phyloP scores from a whole-genome alignment of 1,140 invertebrate genomes.

The Apis cerana region DNA sequence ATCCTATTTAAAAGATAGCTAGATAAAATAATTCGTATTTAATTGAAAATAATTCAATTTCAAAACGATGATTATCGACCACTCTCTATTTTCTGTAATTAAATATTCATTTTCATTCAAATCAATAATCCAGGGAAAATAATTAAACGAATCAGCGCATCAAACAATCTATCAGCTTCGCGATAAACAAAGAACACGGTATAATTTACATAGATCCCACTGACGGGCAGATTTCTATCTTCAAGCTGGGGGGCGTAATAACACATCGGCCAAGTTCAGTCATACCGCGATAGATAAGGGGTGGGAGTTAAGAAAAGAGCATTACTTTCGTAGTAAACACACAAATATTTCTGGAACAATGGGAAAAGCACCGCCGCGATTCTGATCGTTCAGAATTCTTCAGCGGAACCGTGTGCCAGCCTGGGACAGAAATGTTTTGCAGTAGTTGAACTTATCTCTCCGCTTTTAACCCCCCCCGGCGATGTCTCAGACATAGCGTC shows the following conservation, averaged over 20 bases:
- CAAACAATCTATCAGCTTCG: background rate
- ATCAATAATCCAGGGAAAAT: no score
- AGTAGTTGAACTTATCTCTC: constrained; percentile 36
- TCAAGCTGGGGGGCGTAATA: background rate
- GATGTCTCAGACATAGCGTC: constrained; percentile 4
- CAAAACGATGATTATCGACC: no score
- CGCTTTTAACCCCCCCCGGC: background rate
- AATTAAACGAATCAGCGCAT: no score
- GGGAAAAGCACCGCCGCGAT: constrained; percentile 30
- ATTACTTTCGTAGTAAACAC: constrained; percentile 57
- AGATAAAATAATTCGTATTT: background rate
- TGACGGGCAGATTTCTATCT: constrained; percentile 26
- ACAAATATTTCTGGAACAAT: constrained; percentile 55
- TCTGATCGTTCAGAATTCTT: constrained; percentile 41
- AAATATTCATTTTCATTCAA: no score
- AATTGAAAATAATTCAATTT: background rate
- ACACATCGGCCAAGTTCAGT: constrained; percentile 30
- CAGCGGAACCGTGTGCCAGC: background rate
- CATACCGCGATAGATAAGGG: constrained; percentile 41
- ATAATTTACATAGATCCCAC: constrained; percentile 48
- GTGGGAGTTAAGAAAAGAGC: constrained; percentile 42
- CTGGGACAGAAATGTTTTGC: constrained; percentile 34
- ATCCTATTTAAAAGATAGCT: no score
- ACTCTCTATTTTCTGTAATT: background rate
- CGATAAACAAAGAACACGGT: background rate